phyloP scores from a whole-genome alignment of 2,888 invertebrate species.

The Andrena chrysosceles region DNA sequence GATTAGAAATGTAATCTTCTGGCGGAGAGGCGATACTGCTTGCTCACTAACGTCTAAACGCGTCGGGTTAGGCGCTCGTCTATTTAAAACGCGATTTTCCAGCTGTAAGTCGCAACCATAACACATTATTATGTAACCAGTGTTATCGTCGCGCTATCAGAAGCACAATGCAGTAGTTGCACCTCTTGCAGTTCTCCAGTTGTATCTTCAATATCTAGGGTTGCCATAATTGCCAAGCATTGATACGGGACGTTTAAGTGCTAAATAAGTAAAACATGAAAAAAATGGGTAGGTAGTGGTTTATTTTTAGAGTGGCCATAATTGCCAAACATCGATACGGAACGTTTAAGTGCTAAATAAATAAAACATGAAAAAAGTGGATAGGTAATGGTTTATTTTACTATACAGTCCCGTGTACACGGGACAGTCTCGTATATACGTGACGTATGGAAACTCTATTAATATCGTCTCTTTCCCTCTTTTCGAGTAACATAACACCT shows the following conservation, averaged over 20 bases:
- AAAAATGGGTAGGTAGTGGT: no score
- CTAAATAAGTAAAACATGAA: no score
- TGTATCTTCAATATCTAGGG: neutral
- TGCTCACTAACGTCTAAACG: neutral
- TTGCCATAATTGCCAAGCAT: no score
- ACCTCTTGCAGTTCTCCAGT: conserved; percentile 5
- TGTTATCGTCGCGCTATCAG: conserved; percentile 36
- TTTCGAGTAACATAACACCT: neutral
- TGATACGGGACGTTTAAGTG: no score
- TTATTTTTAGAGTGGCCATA: no score
- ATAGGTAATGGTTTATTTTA: no score
- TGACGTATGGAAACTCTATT: no score
- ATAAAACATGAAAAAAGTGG: no score
- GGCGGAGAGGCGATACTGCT: neutral
- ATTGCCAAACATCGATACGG: no score
- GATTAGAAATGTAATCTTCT: neutral
- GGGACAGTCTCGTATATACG: no score
- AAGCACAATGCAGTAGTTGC: conserved; percentile 1
- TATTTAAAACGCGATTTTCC: conserved; percentile 22
- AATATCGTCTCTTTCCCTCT: neutral
- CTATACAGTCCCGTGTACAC: no score
- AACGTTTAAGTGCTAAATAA: no score
- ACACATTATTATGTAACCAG: conserved; percentile 28
- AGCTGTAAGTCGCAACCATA: neutral
- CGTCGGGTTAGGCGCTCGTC: neutral